Conservation (phyloP, 1,140 invertebrate species). For the Nixonia krombeini region DNA sequence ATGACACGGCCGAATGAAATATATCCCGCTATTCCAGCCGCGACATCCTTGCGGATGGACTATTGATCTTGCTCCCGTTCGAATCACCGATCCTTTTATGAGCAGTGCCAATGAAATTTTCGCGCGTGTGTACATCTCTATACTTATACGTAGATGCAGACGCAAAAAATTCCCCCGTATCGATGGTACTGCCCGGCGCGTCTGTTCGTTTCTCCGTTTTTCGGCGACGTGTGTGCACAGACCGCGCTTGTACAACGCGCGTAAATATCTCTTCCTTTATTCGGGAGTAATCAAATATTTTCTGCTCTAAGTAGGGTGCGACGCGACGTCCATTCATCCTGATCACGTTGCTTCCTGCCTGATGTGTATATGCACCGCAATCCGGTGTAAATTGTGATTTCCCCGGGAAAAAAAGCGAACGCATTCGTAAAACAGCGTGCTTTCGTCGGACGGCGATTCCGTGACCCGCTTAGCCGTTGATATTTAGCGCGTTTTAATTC, state of each 20-base stretch:
- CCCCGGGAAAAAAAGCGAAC: constrained; percentile 8
- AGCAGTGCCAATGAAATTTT: constrained; percentile 8
- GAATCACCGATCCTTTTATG: constrained; percentile 9
- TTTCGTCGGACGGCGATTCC: constrained; percentile 21
- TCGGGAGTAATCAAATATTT: constrained; percentile 39
- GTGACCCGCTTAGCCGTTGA: too few species aligned
- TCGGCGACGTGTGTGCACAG: too few species aligned
- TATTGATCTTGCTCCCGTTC: constrained; percentile 11
- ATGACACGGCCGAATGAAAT: constrained; percentile 37
- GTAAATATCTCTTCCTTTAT: constrained; percentile 25
- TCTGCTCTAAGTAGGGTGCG: constrained; percentile 20
- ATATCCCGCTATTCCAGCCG: constrained; percentile 11
- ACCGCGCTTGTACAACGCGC: too few species aligned
- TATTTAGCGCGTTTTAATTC: too few species aligned
- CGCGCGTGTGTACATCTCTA: too few species aligned
- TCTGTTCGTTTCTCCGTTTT: constrained; percentile 11
- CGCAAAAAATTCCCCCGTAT: not conserved
- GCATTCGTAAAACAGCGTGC: constrained; percentile 32
- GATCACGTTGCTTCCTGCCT: too few species aligned
- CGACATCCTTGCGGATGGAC: not conserved
- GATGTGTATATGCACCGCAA: constrained; percentile 23
- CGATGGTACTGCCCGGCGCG: too few species aligned
- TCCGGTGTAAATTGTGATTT: constrained; percentile 26
- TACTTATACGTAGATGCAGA: too few species aligned
- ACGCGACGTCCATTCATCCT: constrained; percentile 24